Conservation (phyloP, 2,888 invertebrate species). For the Euclidia mi region DNA sequence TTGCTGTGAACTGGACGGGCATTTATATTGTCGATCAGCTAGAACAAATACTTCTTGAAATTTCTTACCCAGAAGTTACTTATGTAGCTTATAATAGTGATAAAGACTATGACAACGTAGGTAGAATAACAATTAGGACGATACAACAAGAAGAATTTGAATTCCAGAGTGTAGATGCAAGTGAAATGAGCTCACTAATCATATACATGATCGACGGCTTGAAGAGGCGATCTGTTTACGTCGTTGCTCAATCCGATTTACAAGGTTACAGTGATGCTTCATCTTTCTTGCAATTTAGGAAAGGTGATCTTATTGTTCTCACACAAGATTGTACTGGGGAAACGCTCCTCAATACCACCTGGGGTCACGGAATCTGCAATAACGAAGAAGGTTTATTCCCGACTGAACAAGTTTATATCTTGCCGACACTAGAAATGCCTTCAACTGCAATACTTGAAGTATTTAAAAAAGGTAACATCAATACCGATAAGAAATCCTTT, state of each 20-base stretch:
- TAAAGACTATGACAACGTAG: constrained; percentile 86
- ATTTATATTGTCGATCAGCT: constrained; percentile 97
- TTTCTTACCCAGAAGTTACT: constrained; percentile 96
- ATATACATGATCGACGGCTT: constrained; percentile 96
- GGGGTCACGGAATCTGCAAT: constrained; percentile 93
- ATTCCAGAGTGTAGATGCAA: constrained; percentile 96
- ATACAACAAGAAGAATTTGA: constrained; percentile 97
- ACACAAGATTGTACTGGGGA: constrained; percentile 94
- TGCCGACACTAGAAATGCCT: constrained; percentile 95
- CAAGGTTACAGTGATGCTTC: constrained; percentile 89
- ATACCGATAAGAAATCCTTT: constrained; percentile 77
- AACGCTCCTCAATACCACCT: constrained; percentile 92
- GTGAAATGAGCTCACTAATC: constrained; percentile 95
- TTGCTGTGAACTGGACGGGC: constrained; percentile 98
- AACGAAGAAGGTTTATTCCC: constrained; percentile 95
- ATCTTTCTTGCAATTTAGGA: constrained; percentile 90
- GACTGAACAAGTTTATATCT: constrained; percentile 95
- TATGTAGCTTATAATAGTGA: constrained; percentile 91
- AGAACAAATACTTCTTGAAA: constrained; percentile 96
- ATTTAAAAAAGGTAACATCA: constrained; percentile 90
- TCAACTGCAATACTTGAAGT: constrained; percentile 91
- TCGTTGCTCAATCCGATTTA: constrained; percentile 92
- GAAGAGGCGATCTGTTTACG: constrained; percentile 95
- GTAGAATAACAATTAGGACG: constrained; percentile 94
- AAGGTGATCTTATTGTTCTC: constrained; percentile 96